Evolutionary conservation across 2,113 vertebrate species (phyloP), one percentile per base, ranked within the genome.

Genomic region (Xiphophorus couchianus): DNA sequence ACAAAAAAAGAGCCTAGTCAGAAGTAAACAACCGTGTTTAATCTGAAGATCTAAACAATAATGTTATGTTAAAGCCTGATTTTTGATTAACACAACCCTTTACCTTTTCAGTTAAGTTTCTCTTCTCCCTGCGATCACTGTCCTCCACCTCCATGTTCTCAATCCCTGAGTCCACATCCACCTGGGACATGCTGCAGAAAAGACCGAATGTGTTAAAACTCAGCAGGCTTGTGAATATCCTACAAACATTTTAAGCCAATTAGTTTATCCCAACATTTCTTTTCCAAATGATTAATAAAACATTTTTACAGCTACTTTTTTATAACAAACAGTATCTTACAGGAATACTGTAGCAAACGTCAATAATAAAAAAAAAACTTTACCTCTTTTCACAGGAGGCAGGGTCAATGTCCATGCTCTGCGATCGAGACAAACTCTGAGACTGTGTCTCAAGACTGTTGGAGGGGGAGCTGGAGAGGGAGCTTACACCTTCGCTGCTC

Each of bases 71-170:
- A 30, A 35, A 28, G 10, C 64, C 0, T 2, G 42, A 73, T 22
- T 19, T 31, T 2, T 19, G 13, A 64, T 22, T 27, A 27, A 51
- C 44, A 19, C 5, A 31, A 15, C 17, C 0, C 3, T 82, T 88
- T 79, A 99, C 98, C 97, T 99, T 99, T 82, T 98, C 98, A 0
- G 95, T 91, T 81, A 98, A 93, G 88, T 96, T 98, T 86, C 98
- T 94, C 48, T 99, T 99, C 89, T 99, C 98, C 80, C 97, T 95
- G 84, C 98, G 97, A 87, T 99, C 98, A 3, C 91, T 96, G 89
- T 99, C 98, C 25, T 99, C 98, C 0, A 99, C 98, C 86, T 99
- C 98, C 98, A 99, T 99, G 85, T 99, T 99, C 92, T 99, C 98
- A 76, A 99, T 99, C 88, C 98, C 98, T 86, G 98, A 99, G 96